phyloP scores from a whole-genome alignment of 2,797 vertebrate species.

The Sebastes glaucus region DNA sequence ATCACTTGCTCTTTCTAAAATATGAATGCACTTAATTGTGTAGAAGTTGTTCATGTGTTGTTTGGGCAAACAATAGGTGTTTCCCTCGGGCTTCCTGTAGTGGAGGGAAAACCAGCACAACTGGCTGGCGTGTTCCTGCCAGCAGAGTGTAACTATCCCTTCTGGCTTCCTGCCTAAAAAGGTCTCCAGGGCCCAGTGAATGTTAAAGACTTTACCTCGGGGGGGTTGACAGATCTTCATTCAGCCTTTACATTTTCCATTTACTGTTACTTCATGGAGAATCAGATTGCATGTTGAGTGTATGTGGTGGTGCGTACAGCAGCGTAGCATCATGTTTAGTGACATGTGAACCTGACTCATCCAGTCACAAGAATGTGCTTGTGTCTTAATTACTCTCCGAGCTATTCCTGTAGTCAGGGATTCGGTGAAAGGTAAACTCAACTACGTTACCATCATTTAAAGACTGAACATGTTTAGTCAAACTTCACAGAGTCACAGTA shows the following conservation, averaged over 20 bases:
- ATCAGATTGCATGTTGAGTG: conserved; percentile 11
- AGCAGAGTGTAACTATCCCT: conserved; percentile 40
- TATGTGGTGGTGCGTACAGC: background rate
- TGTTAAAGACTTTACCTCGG: conserved; percentile 37
- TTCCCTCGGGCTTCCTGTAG: conserved; percentile 74
- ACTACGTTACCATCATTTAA: background rate
- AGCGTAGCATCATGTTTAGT: background rate
- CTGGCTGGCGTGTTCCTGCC: conserved; percentile 50
- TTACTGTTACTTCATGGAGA: conserved; percentile 30
- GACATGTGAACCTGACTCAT: conserved; percentile 34
- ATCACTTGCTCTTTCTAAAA: conserved; percentile 65
- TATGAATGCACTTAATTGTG: conserved; percentile 42
- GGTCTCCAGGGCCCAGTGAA: conserved; percentile 58
- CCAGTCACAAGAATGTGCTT: conserved; percentile 8
- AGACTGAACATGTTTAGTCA: background rate
- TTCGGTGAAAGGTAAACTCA: background rate
- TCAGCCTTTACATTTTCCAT: conserved; percentile 28
- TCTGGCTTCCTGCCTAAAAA: conserved; percentile 66
- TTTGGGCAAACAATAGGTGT: conserved; percentile 71
- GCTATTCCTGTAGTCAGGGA: background rate
- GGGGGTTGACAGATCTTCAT: conserved; percentile 41
- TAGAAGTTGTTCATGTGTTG: conserved; percentile 54
- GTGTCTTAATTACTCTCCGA: background rate
- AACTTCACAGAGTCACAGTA: background rate
- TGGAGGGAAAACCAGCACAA: conserved; percentile 67